These are phyloP conservation scores for Catharus minimus DNA, from an alignment of 2,113 vertebrate genomes.

Conservation along the genomic window DNA sequence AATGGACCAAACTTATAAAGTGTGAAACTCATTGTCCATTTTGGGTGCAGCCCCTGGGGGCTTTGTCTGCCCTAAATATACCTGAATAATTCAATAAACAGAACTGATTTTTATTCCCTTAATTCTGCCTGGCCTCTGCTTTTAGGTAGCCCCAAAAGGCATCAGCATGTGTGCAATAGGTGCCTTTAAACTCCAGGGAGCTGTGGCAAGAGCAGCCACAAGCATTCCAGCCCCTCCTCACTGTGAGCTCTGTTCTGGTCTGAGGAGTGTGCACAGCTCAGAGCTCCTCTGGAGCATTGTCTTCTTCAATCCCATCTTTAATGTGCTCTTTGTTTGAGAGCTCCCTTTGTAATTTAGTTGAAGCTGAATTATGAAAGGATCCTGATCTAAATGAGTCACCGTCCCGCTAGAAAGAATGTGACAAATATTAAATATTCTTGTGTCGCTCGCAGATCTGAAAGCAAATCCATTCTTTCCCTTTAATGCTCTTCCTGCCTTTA, in stretches of 20 bases:
- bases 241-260: neutral
- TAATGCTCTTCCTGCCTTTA: slow-evolving; percentile 13
- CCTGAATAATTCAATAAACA: neutral
- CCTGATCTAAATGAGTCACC: slow-evolving; percentile 50
- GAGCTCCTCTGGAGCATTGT: neutral
- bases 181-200: neutral
- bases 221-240: neutral
- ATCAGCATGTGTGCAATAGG: accelerated
- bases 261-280: neutral
- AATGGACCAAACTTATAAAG: neutral
- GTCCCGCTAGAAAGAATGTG: neutral
- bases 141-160: neutral
- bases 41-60: neutral
- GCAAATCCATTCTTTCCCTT: neutral
- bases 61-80: neutral
- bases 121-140: accelerated
- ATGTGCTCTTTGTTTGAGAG: neutral
- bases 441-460: neutral
- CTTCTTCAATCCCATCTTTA: neutral
- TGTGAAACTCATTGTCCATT: neutral
- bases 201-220: neutral
- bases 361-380: slow-evolving; percentile 30
- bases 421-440: slow-evolving; percentile 16
- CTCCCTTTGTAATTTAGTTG: slow-evolving; percentile 12
- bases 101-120: neutral